Percentiles rank a stretch among this genome's conserved stretches.
phyloP scores from a whole-genome alignment of 2,888 invertebrate species.

The Andricus quercusramuli region DNA sequence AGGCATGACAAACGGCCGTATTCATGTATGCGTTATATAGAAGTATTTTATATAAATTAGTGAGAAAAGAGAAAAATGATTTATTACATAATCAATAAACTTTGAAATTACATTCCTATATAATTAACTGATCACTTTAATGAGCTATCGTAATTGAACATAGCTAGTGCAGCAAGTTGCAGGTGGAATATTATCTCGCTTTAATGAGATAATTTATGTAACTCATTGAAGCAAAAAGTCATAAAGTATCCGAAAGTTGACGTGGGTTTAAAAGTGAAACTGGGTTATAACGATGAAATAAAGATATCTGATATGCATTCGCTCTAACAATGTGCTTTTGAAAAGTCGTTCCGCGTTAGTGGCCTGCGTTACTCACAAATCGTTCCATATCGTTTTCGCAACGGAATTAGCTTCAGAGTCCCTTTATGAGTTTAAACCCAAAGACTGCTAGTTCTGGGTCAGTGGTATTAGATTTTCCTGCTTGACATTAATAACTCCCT shows the following conservation, averaged over 20 bases:
- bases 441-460: conserved; percentile 61
- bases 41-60: not conserved
- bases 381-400: conserved; percentile 14
- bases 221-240: conserved; percentile 8
- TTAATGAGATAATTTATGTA: conserved; percentile 27
- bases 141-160: not conserved
- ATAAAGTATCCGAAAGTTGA: conserved; percentile 18
- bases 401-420: not conserved
- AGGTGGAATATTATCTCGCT: conserved; percentile 13
- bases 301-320: conserved; percentile 15
- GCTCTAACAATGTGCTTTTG: not conserved
- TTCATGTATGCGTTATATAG: too few relatives aligned
- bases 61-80: not conserved
- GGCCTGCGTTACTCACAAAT: conserved; percentile 16
- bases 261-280: conserved; percentile 3
- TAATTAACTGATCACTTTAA: conserved; percentile 33
- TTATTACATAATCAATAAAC: not conserved
- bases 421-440: conserved; percentile 35
- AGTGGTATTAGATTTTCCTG: conserved; percentile 57
- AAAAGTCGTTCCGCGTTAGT: not conserved
- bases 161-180: conserved; percentile 13
- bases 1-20: too few relatives aligned
- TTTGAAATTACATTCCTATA: not conserved
- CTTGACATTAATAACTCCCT: conserved; percentile 55
- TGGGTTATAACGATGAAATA: conserved; percentile 16